Percentiles rank a stretch among this genome's conserved stretches.
Evolutionary conservation across 2,888 invertebrate genomes (phyloP).

Genomic region (Nomada fabriciana): DNA sequence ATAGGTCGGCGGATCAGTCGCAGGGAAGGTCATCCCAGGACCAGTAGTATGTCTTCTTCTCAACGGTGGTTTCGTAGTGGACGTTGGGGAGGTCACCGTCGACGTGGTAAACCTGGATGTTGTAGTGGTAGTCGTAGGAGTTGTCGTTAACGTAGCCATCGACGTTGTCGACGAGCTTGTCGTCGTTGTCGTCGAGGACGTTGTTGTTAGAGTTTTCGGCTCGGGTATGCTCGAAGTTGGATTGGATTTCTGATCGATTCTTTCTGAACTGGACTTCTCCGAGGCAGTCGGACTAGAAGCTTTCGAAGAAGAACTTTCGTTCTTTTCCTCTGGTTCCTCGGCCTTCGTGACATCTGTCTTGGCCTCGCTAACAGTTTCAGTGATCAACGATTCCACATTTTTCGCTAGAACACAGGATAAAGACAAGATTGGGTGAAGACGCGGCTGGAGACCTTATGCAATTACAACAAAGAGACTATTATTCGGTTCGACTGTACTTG

Average conservation of each 20-base stretch:
- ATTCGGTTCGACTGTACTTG: slow-evolving; percentile 26
- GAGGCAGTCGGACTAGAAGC: slow-evolving; percentile 79
- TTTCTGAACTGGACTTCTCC: slow-evolving; percentile 81
- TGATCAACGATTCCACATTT: slow-evolving; percentile 69
- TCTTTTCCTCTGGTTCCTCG: slow-evolving; percentile 71
- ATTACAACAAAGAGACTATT: slow-evolving; percentile 48
- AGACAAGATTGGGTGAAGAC: neutral
- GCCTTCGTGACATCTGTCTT: slow-evolving; percentile 61
- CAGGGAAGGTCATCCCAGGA: slow-evolving; percentile 82
- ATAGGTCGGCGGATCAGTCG: slow-evolving; percentile 82
- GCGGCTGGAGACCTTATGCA: neutral
- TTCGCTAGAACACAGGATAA: slow-evolving; percentile 70
- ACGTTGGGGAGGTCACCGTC: slow-evolving; percentile 80
- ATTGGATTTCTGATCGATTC: slow-evolving; percentile 79
- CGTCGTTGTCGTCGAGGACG: slow-evolving; percentile 49
- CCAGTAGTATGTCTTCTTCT: slow-evolving; percentile 81
- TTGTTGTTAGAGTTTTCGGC: slow-evolving; percentile 34
- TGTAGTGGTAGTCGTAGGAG: slow-evolving; percentile 60
- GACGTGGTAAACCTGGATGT: slow-evolving; percentile 80
- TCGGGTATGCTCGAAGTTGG: slow-evolving; percentile 75
- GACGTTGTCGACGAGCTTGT: slow-evolving; percentile 15
- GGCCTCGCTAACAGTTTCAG: neutral
- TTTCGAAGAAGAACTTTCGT: slow-evolving; percentile 75
- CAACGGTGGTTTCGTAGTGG: slow-evolving; percentile 78
- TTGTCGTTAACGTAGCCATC: slow-evolving; percentile 17